Conservation (phyloP, 2,113 vertebrate genomes). For the Clupea harengus region DNA sequence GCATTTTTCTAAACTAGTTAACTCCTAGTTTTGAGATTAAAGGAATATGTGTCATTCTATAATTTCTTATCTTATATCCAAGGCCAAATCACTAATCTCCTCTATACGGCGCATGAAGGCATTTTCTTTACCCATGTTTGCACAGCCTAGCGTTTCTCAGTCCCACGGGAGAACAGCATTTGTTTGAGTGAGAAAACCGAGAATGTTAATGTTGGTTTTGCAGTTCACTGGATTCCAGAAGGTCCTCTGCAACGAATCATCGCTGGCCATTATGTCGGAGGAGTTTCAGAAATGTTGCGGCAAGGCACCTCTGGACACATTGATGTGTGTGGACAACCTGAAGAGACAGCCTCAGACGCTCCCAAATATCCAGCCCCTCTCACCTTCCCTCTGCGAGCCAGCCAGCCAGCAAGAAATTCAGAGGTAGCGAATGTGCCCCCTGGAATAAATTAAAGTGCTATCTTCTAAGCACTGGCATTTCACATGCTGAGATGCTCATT, state of each 20-base stretch:
- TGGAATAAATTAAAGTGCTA: not conserved
- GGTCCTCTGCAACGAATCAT: conserved; percentile 38
- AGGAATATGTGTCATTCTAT: not conserved
- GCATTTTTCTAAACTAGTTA: not conserved
- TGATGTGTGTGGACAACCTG: conserved; percentile 39
- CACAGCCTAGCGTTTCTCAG: not conserved
- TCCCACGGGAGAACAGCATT: not conserved
- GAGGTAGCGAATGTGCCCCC: conserved; percentile 24
- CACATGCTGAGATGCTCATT: not conserved
- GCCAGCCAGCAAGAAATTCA: conserved; percentile 12
- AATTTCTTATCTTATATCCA: not conserved
- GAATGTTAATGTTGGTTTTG: not conserved
- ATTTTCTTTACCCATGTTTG: not conserved
- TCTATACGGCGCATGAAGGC: not conserved
- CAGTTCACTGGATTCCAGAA: conserved; percentile 41
- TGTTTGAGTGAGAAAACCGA: not conserved
- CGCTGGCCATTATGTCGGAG: not conserved
- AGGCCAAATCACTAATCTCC: not conserved
- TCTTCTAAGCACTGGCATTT: not conserved
- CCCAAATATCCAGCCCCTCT: conserved; percentile 13
- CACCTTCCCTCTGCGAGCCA: conserved; percentile 31
- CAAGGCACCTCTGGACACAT: conserved; percentile 25
- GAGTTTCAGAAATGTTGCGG: conserved; percentile 38
- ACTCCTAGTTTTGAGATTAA: not conserved
- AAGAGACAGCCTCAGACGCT: conserved; percentile 14